Percentiles rank a stretch among this genome's conserved stretches.
Evolutionary conservation across 2,888 invertebrate species (phyloP).

Genomic region (Schrankia costaestrigalis): DNA sequence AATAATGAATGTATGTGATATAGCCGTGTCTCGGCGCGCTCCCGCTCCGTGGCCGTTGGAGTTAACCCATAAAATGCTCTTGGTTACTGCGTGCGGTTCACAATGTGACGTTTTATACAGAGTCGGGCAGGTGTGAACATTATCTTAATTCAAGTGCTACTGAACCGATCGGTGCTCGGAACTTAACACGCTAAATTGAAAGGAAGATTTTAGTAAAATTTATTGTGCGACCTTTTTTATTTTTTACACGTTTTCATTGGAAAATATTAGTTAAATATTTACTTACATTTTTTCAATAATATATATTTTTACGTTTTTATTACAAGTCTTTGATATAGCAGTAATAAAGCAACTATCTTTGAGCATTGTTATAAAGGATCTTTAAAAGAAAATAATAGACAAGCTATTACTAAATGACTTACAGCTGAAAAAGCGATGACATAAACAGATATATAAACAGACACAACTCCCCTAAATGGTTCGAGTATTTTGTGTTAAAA

Average conservation of each 20-base stretch:
- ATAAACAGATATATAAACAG: slow-evolving; percentile 10
- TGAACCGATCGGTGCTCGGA: slow-evolving; percentile 57
- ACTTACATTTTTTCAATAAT: too few relatives aligned
- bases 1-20: slow-evolving; percentile 13
- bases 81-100: slow-evolving; percentile 58
- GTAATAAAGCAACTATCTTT: too few relatives aligned
- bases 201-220: slow-evolving; percentile 25
- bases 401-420: too few relatives aligned
- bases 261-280: too few relatives aligned
- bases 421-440: too few relatives aligned
- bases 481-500: slow-evolving; percentile 33
- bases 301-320: slow-evolving; percentile 19
- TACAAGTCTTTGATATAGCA: too few relatives aligned
- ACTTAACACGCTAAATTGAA: slow-evolving; percentile 51
- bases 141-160: slow-evolving; percentile 77
- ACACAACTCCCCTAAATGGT: slow-evolving; percentile 21
- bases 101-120: slow-evolving; percentile 68
- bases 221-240: too few relatives aligned
- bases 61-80: slow-evolving; percentile 60
- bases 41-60: slow-evolving; percentile 20
- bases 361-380: too few relatives aligned
- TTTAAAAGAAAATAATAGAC: too few relatives aligned
- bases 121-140: slow-evolving; percentile 75
- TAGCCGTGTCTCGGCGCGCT: slow-evolving; percentile 23
- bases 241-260: too few relatives aligned